Evolutionary conservation across 2,888 invertebrate genomes (phyloP), one percentile per base, ranked within the genome.

Genomic region (Epinotia brunnichana): DNA sequence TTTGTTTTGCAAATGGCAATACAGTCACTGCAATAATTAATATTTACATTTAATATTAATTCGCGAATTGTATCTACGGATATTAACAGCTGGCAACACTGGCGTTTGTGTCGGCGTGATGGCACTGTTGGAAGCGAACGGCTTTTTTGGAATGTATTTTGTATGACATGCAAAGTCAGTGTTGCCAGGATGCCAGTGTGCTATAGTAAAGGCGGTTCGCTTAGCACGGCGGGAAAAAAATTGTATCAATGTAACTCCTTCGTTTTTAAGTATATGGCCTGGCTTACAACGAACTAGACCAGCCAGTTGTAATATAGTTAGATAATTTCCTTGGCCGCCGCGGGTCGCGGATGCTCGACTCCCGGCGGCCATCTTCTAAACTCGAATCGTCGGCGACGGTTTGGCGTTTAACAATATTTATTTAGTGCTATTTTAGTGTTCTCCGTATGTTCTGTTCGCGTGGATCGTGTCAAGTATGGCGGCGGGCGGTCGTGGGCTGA

Each of bases 171-270:
- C 21, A 10, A 11, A n/a, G 44, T 39, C 68, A 73, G 74, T 74
- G 74, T 73, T 73, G 69, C 70, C 70, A 56, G 35, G 35, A 35
- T 17, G 73, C 66, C 71, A 66, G 64, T 69, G 62, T 59, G 62
- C 56, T 66, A 70, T 74, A 61, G 73, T 69, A 68, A 69, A 73
- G 48, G 70, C 63, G 80, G 83, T 80, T 77, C 77, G 85, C 81
- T 83, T 85, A 85, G 86, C 87, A 85, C 85, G 88, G 89, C 87
- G 88, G 87, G 84, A 44, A 62, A 62, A 41, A 54, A 53, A 57
- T n/a, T 64, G 64, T 66, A 66, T 68, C 69, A 60, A 70, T 70
- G 73, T 74, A 74, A 74, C 77, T 76, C 77, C 72, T 79, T 77
- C 77, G 76, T 77, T 76, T 82, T 76, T 82, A 81, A 81, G 82